A percentile compares a stretch with the other conserved stretches of the same genome.
These are phyloP conservation scores for Kryphioiulus occultus DNA, from an alignment of 2,888 invertebrate species.

Conservation along the genomic window DNA sequence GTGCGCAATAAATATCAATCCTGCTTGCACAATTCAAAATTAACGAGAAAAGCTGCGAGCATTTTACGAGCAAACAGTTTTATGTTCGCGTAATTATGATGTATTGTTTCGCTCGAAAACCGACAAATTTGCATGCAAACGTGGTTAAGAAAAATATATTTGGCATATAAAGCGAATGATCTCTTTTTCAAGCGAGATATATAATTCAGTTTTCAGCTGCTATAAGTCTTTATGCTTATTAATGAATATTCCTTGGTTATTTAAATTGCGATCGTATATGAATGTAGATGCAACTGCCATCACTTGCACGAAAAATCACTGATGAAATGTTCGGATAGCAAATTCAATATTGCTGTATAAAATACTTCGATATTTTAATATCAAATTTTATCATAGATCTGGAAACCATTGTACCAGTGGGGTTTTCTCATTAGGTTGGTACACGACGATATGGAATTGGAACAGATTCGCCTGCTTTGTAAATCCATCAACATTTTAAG, in stretches of 20 bases:
- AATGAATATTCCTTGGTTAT: not conserved
- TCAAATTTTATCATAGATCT: no score
- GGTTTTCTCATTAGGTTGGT: not conserved
- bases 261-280: not conserved
- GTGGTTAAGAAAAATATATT: not conserved
- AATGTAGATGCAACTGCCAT: not conserved
- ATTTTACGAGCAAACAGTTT: not conserved
- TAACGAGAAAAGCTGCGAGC: not conserved
- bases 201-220: not conserved
- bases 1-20: not conserved
- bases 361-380: no score
- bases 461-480: not conserved
- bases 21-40: slow-evolving; percentile 15
- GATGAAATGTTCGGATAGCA: no score
- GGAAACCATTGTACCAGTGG: no score
- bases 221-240: not conserved
- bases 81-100: not conserved
- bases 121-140: slow-evolving; percentile 36
- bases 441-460: not conserved
- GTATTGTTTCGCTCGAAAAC: slow-evolving; percentile 16
- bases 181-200: not conserved
- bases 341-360: not conserved
- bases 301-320: no score
- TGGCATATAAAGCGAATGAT: not conserved
- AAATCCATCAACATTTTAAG: not conserved